Evolutionary conservation across 2,113 vertebrate species (phyloP), one percentile per base, ranked within the genome.

Genomic region (Nannobrachium achirus): DNA sequence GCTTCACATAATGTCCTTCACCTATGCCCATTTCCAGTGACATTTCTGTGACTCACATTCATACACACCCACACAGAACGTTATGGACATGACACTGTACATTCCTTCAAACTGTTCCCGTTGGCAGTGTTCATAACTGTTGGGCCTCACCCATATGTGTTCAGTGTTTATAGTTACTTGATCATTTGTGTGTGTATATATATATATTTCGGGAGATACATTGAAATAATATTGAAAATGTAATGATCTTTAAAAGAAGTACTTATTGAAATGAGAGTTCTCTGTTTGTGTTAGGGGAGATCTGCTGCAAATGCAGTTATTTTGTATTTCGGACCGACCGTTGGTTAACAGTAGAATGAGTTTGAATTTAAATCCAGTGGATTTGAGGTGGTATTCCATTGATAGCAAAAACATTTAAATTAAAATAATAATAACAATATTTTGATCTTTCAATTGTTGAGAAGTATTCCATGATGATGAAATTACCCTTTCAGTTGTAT

Each of bases 341-440:
- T 69, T 53, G 46, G 51, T 69, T n/a, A 51, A 46, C 67, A 59
- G 62, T 10, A 64, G 57, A 70, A 61, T 45, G 11, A 66, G 59
- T 83, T 38, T 73, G 69, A 80, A 83, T 71, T 76, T 87, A 75
- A 89, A 89, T 91, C 86, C 86, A 89, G 87, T 89, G 86, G 83
- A 88, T 91, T 89, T 90, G 80, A 84, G 67, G 70, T 62, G 42
- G 63, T 68, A 56, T 78, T 75, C 61, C 9, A 7, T 14, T 58
- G 69, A 53, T 44, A 71, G 16, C 67, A 70, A 61, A 67, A 39
- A 58, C 39, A 69, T 55, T 80, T 69, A 42, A 33, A 33, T 33
- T 4, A 25, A 2, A 25, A 33, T 33, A 33, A 33, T 33, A 33
- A 33, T 4, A 48, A 71, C 40, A 57, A 15, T 55, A 53, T 65